Base-by-base conservation (phyloP, 1,140 invertebrate genomes). In the Eueides isabella region DNA sequence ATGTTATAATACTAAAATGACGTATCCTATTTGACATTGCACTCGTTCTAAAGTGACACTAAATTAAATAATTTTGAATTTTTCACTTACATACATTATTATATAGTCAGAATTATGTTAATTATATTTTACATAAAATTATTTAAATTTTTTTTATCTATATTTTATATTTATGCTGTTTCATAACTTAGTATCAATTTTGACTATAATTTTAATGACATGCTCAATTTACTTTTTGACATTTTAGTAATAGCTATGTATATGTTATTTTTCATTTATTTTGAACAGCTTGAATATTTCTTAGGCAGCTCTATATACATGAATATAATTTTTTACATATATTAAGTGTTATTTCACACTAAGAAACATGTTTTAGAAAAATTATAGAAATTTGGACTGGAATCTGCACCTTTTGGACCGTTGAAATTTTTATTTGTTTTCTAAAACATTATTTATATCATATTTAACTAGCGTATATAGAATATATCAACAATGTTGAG, bases 221-320 rank as follows among this genome's bases (percentile, higher is more conserved):
- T 55, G 48, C 48, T 55, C 48, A 55, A 55, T 55, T 26, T 23
- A 55, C 9, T 55, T 55, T 55, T 55, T 55, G 48, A 55, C 48
- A 55, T 55, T 55, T 55, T 55, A 26, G 23, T 55, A 26, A 55
- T 55, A 48, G 6, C 41, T 48, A 2, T 19, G n/a, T 48, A 48
- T 23, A 19, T 55, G n/a, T 55, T 23, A 23, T 55, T 55, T 12
- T 55, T 55, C n/a, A 4, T 55, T 23, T 55, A 23, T 0, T 55
- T 55, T 55, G 23, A 44, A 55, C 9, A 55, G 26, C 26, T 9
- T 23, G 19, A 55, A 55, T 55, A 55, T 55, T 55, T 12, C 23
- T 65, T 35, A 65, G 63, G 63, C 63, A 65, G 63, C 63, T 65
- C 48, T 55, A 55, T 26, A 55, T 55, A 55, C n/a, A n/a, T 55